Conservation (phyloP, 2,797 vertebrate species). For the Falco peregrinus region DNA sequence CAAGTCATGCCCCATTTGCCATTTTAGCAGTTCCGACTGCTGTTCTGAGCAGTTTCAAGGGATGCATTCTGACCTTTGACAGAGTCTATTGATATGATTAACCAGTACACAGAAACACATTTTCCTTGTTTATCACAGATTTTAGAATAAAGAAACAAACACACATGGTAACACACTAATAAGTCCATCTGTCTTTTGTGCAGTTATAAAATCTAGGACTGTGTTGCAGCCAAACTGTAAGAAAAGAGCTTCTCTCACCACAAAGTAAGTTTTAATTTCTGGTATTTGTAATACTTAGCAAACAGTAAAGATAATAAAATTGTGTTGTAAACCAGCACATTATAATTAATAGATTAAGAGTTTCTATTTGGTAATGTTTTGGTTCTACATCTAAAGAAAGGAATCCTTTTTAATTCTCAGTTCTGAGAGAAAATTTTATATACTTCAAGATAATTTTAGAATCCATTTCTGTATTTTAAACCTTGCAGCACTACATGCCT, state of each 20-base stretch:
- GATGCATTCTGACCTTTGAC: background rate
- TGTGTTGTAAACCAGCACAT: background rate
- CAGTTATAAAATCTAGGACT: slow-evolving; percentile 70
- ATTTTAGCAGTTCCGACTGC: background rate
- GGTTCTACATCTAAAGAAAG: background rate
- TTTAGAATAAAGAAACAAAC: background rate
- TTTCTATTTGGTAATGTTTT: background rate
- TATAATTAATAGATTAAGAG: background rate
- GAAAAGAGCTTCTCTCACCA: slow-evolving; percentile 62
- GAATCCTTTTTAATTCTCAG: background rate
- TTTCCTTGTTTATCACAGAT: background rate
- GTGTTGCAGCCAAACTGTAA: slow-evolving; percentile 67
- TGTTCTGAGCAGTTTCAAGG: background rate
- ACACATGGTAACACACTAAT: background rate
- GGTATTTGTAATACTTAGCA: background rate
- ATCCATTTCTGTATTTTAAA: background rate
- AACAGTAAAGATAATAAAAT: background rate
- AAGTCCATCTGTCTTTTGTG: background rate
- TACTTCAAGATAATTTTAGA: background rate
- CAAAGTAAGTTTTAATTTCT: slow-evolving; percentile 69
- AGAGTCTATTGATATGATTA: background rate
- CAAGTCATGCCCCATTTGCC: background rate
- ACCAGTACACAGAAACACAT: background rate
- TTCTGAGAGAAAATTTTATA: background rate
- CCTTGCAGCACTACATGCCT: background rate